Evolutionary conservation across 2,113 vertebrate species (phyloP).

Genomic region (Callocephalon fimbriatum): DNA sequence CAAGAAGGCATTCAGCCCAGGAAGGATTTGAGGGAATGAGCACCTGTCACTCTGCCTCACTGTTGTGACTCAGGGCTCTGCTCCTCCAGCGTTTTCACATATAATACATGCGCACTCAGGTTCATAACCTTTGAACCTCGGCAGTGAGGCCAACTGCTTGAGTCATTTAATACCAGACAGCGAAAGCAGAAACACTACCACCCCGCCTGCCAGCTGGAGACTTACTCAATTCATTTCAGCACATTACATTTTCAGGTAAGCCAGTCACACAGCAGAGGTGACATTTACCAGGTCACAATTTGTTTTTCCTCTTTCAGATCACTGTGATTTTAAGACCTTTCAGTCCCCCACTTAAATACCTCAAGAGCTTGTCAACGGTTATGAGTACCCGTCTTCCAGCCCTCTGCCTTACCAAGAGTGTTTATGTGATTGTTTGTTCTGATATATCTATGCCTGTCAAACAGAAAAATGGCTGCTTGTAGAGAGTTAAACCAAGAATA

Average conservation of each 20-base stretch:
- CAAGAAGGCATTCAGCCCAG: neutral
- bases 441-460: neutral
- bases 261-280: neutral
- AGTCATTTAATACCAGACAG: neutral
- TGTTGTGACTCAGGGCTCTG: neutral
- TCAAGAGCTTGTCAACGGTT: neutral
- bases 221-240: neutral
- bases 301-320: neutral
- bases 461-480: neutral
- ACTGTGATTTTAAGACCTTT: neutral
- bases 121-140: constrained; percentile 2
- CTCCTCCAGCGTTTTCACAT: neutral
- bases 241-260: neutral
- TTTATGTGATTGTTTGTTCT: neutral
- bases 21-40: neutral
- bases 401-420: neutral
- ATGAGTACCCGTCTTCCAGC: accelerated
- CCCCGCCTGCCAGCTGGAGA: neutral
- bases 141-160: neutral
- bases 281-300: neutral
- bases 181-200: neutral
- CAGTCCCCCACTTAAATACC: neutral
- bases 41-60: neutral
- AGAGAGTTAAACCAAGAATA: neutral
- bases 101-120: neutral